Base-by-base conservation (phyloP, 2,888 invertebrate species). In the Aspidiotus destructor region DNA sequence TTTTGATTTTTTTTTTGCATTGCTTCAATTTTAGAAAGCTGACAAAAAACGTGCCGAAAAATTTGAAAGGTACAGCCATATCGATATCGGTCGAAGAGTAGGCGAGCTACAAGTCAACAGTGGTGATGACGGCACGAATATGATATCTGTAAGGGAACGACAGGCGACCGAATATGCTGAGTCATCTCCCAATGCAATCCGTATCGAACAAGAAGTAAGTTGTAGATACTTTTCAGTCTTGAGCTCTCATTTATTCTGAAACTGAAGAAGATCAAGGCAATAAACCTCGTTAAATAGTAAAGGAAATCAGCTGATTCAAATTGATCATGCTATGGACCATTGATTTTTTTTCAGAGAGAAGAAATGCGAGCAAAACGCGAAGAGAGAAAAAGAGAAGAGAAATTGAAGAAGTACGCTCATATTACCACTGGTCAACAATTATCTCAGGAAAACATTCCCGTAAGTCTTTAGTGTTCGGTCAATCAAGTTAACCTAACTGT, bases 361-460 rank as follows among this genome's bases (percentile, higher is more conserved):
- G 28, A 17, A 40, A 13, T 40, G 17, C 28, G 58, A 28, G 16
- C 40, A 7, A 58, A 65, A 57, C 53, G 54, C 55, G 57, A 41
- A 2, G 55, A 55, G 42, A 55, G 44, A n/a, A 65, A 65, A 8
- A 55, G 17, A 11, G 44, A 41, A 3, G 64, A 65, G 15, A 55
- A 57, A 13, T 65, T 52, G 64, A 58, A 65, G 57, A 13, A 54
- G 8, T 65, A 65, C 7, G 16, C n/a, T 44, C 64, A 65, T 13
- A n/a, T 65, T 10, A 42, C 52, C 17, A 17, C 41, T 10, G 64
- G 64, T 2, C 41, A 13, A 11, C 42, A 17, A 48, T 48, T 13
- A 48, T 48, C n/a, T 48, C 48, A 48, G 2, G 48, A 48, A 48
- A 48, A 13, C 48, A 48, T 48, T n/a, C 6, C 48, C 48, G 11